Percentiles rank a stretch among this genome's conserved stretches.
phyloP scores from a whole-genome alignment of 2,113 vertebrate species.

The Platysternon megacephalum region DNA sequence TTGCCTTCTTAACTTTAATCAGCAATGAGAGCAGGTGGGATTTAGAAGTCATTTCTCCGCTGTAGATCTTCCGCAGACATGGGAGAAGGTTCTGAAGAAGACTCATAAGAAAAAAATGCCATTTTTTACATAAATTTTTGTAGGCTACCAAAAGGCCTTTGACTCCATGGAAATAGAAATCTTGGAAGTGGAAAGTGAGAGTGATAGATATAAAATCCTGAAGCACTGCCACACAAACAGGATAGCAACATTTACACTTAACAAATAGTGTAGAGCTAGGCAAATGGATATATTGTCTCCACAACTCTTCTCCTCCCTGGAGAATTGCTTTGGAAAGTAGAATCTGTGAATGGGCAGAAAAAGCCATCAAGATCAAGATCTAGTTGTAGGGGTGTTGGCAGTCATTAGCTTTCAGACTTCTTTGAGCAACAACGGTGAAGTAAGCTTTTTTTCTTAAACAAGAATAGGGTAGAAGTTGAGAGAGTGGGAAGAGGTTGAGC shows the following conservation, averaged over 20 bases:
- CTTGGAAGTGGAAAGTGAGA: constrained; percentile 69
- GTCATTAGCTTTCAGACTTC: too few relatives aligned
- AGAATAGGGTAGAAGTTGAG: too few relatives aligned
- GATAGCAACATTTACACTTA: constrained; percentile 67
- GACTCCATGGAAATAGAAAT: constrained; percentile 71
- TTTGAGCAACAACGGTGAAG: too few relatives aligned
- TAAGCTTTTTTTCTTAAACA: too few relatives aligned
- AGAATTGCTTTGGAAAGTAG: constrained; percentile 57
- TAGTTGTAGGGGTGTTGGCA: too few relatives aligned
- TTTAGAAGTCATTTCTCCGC: constrained; percentile 80
- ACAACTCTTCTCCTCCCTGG: not conserved
- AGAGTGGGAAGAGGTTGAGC: too few relatives aligned
- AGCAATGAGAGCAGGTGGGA: constrained; percentile 74
- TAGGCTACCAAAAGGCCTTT: constrained; percentile 73
- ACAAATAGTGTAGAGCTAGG: constrained; percentile 58
- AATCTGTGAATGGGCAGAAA: constrained; percentile 61
- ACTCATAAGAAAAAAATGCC: constrained; percentile 73
- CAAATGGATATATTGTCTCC: constrained; percentile 42
- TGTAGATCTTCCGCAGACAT: constrained; percentile 74
- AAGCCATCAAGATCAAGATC: constrained; percentile 40
- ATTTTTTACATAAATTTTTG: constrained; percentile 68
- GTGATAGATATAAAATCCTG: constrained; percentile 20
- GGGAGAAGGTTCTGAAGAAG: constrained; percentile 71
- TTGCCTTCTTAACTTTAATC: constrained; percentile 77
- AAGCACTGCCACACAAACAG: constrained; percentile 47